Conservation (phyloP, 2,888 invertebrate genomes). For the Ischnus inquisitorius region DNA sequence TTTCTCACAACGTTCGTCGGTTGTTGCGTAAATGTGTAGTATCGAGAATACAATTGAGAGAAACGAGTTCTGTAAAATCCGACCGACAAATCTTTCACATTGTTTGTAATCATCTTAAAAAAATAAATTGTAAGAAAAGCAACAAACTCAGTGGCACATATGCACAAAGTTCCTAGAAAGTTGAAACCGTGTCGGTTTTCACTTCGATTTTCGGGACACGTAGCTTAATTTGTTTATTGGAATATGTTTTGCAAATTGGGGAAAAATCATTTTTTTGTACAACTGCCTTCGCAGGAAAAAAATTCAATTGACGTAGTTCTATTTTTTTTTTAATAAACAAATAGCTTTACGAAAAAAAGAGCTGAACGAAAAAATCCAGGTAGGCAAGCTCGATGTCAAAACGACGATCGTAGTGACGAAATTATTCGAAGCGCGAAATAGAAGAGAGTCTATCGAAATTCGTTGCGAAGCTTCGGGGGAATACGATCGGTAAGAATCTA, state of each 20-base stretch:
- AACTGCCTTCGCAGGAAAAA: no score
- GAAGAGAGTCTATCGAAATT: background rate
- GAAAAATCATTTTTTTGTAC: no score
- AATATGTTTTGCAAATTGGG: no score
- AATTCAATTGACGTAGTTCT: no score
- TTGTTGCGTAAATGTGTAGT: background rate
- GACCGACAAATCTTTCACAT: background rate
- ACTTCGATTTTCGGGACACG: no score
- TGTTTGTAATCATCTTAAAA: no score
- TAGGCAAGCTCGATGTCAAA: background rate
- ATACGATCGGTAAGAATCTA: background rate
- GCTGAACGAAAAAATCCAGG: background rate
- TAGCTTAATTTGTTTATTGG: no score
- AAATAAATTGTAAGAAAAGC: no score
- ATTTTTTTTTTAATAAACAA: no score
- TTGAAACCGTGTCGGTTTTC: no score
- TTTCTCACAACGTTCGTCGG: constrained; percentile 2
- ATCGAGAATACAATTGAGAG: background rate
- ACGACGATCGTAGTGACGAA: background rate
- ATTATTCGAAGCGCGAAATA: background rate
- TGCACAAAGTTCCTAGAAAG: no score
- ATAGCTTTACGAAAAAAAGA: background rate
- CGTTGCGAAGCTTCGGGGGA: background rate
- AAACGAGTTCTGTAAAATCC: background rate
- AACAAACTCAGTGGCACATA: no score